Evolutionary conservation across 2,113 vertebrate genomes (phyloP).

Genomic region (cattle (Bos taurus)): DNA sequence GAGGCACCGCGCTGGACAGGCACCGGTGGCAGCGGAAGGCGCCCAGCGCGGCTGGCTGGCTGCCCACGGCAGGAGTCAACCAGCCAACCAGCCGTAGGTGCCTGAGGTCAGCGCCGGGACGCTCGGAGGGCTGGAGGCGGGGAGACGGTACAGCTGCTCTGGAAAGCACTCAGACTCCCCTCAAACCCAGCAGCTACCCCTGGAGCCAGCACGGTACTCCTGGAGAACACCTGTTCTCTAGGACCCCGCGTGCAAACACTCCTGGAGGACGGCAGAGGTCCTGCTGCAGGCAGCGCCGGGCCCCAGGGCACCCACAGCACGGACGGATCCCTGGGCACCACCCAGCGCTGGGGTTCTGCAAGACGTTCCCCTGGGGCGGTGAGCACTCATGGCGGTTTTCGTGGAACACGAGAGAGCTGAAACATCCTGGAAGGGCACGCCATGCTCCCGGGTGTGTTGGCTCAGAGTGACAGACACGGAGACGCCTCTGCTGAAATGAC

Average conservation of each 20-base stretch:
- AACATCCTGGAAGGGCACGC: neutral
- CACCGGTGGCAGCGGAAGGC: neutral
- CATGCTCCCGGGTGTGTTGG: neutral
- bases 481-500: neutral
- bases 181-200: neutral
- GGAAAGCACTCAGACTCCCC: neutral
- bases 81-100: neutral
- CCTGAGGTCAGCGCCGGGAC: neutral
- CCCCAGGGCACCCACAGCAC: neutral
- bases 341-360: neutral
- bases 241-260: neutral
- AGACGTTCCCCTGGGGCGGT: no score
- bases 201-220: neutral
- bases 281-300: accelerated
- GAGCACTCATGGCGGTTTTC: neutral
- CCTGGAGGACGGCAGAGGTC: neutral
- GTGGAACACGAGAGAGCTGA: neutral
- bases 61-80: accelerated
- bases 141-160: neutral
- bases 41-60: neutral
- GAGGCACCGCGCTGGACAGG: neutral
- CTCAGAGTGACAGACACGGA: neutral
- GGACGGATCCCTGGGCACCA: accelerated
- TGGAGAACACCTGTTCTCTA: neutral
- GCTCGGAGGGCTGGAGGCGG: accelerated